Base-by-base conservation (phyloP, 2,888 invertebrate genomes). In the Agonopterix arenella region DNA sequence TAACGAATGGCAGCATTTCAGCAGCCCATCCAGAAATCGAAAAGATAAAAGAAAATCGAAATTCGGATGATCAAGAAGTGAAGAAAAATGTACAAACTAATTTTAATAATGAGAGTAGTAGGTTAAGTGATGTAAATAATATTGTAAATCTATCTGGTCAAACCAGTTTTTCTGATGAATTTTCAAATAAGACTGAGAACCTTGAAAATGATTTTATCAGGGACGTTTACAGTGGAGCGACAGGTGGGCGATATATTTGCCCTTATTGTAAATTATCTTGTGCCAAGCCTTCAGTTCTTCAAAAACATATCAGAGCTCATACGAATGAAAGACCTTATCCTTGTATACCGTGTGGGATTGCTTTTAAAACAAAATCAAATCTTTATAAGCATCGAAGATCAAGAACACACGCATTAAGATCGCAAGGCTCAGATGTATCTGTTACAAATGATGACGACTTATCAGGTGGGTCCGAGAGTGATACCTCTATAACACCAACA, bases 321-420 rank as follows among this genome's bases (percentile, higher is more conserved):
- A 97, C 97, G 45, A 96, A 97, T 76, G 97, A 97, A 84, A 91
- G 97, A 66, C 97, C 97, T 52, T 97, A 94, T 88, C 97, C 97
- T 36, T 97, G 97, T 85, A 90, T 92, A 66, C 93, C 94, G 60
- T 97, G 97, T 81, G 96, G 96, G 60, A 96, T 97, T 84, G 95
- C 96, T 66, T 97, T 97, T 88, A 97, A 97, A 84, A 97, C 97
- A 16, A 96, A 96, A 80, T 97, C 97, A 66, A 97, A 97, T 82
- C 91, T 97, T 60, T 97, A 96, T 78, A 97, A 97, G 80, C 97
- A 97, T 82, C 93, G 95, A 78, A 91, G 95, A 78, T 94, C 94
- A 46, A 90, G 94, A 62, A 91, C 94, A 44, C 95, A 95, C 69
- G 91, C 92, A 47, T 86, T 93, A 58, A 91, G 93, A 67, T 81